Evolutionary conservation across 2,797 vertebrate genomes (phyloP).

Genomic region (Poecilia wingei): DNA sequence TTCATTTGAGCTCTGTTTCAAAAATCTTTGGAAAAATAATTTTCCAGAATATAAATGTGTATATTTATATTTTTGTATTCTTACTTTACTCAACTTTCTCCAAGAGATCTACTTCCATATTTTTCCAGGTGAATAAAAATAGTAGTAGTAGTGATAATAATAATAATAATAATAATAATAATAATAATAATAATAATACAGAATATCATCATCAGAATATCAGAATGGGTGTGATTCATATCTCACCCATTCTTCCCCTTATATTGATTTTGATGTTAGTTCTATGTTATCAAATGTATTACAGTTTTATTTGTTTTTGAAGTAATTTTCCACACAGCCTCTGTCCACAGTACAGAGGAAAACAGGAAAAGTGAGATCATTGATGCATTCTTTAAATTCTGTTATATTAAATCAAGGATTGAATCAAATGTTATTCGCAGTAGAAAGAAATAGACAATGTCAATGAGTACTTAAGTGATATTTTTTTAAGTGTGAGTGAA

Average conservation of each 20-base stretch:
- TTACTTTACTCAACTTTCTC: neutral
- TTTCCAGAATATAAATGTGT: too few species aligned
- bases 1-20: neutral
- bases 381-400: neutral
- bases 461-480: neutral
- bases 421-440: neutral
- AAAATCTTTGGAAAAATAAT: neutral
- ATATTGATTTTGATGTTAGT: neutral
- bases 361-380: neutral
- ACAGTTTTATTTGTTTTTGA: neutral
- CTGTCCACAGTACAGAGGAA: neutral
- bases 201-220: too few species aligned
- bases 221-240: too few species aligned
- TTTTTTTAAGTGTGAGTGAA: neutral
- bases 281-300: neutral
- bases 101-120: too few species aligned
- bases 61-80: neutral
- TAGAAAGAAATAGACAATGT: neutral
- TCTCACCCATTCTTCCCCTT: too few species aligned
- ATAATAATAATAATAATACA: too few species aligned
- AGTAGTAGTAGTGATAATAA: too few species aligned
- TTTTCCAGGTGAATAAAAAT: too few species aligned
- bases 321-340: neutral
- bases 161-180: too few species aligned
- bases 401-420: neutral